These are phyloP conservation scores for Pogonognathellus flavescens DNA, from an alignment of 1,140 invertebrate species.

Conservation along the genomic window DNA sequence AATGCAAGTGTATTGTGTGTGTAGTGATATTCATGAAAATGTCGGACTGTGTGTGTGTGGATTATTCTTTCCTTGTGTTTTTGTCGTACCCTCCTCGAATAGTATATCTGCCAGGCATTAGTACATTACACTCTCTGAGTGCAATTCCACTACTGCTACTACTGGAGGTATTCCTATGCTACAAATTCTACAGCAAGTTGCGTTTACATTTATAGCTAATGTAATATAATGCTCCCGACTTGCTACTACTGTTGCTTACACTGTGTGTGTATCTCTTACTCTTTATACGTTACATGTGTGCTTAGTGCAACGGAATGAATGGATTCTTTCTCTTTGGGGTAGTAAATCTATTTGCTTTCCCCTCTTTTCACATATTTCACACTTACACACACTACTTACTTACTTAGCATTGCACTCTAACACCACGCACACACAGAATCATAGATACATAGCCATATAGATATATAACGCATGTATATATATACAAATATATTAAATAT, in stretches of 20 bases:
- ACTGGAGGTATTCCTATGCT: background rate
- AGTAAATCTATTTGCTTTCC: slow-evolving; percentile 65
- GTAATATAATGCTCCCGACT: slow-evolving; percentile 36
- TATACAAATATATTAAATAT: background rate
- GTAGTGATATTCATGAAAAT: background rate
- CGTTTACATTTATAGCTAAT: slow-evolving; percentile 22
- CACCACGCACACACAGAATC: background rate
- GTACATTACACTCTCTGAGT: slow-evolving; percentile 11
- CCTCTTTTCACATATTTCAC: slow-evolving; percentile 64
- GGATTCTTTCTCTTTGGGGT: slow-evolving; percentile 61
- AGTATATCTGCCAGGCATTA: background rate
- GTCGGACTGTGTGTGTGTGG: background rate
- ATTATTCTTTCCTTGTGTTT: too few species aligned
- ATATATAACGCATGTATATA: background rate
- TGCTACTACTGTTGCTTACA: slow-evolving; percentile 2
- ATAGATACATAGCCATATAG: too few species aligned
- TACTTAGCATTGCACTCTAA: background rate
- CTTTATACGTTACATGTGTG: slow-evolving; percentile 11
- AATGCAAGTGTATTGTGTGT: background rate
- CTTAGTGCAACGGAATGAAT: slow-evolving; percentile 46
- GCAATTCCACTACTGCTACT: background rate
- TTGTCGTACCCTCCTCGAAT: too few species aligned
- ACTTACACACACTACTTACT: slow-evolving; percentile 48
- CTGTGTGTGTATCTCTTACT: background rate
- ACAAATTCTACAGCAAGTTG: background rate